Evolutionary conservation across 2,888 invertebrate genomes (phyloP), one percentile per base, ranked within the genome.

Genomic region (Parnassius apollo): DNA sequence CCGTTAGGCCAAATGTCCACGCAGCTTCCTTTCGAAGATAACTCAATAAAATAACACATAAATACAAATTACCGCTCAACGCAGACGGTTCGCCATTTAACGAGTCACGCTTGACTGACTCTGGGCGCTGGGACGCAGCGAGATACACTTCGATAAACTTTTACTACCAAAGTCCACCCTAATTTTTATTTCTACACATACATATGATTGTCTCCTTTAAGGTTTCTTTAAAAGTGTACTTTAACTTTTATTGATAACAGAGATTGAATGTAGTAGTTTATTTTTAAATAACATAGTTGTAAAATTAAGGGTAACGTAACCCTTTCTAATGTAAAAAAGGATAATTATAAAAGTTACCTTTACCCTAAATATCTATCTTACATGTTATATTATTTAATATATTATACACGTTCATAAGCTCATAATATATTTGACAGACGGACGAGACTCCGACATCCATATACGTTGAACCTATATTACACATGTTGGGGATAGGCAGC

Each of bases 21-120:
- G 65, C 46, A 53, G 48, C 35, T 56, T 68, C 62, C 62, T 65
- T 59, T 60, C 52, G 25, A 25, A 42, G 63, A 58, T 68, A 71
- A 73, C 72, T 69, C 59, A 72, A 72, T 73, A 65, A 71, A 69
- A 66, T 61, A 52, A 58, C 51, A 64, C 65, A 72, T 73, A 73
- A 71, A 73, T 72, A 69, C 66, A 49, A 66, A 68, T 72, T 71
- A 67, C 56, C 56, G 60, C 63, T 63, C 56, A 50, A 51, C 56
- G 64, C 63, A 64, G 57, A 59, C 64, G 51, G 61, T 42, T 42
- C 49, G 59, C 48, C 61, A 61, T 59, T 61, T 66, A 64, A 66
- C 66, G 64, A 66, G 50, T 51, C 55, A 55, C 66, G 61, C 66
- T 46, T 56, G 64, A 65, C 57, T 64, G 68, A 57, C 55, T 61